Conservation (phyloP, 2,888 invertebrate genomes). For the Aporophyla nigra region DNA sequence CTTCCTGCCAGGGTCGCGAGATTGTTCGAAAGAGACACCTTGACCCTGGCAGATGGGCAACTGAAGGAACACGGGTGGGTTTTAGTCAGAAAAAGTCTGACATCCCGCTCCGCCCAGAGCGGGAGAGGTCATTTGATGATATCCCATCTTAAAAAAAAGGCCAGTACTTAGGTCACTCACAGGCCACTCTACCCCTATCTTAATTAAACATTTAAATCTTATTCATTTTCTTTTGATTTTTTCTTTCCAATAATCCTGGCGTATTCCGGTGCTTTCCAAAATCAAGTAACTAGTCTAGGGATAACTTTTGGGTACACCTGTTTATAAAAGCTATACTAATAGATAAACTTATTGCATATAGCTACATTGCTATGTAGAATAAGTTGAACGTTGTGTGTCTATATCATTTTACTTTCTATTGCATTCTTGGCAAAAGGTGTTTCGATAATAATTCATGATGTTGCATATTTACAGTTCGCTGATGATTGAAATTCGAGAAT, state of each 20-base stretch:
- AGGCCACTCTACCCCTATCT: background rate
- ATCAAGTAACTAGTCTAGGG: background rate
- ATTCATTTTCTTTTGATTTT: background rate
- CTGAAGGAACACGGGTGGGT: no score
- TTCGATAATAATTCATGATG: constrained; percentile 50
- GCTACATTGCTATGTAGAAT: constrained; percentile 5
- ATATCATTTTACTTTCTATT: constrained; percentile 63
- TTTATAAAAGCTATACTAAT: background rate
- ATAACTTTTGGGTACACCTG: background rate
- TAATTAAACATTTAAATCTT: background rate
- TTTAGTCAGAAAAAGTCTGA: no score
- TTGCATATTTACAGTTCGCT: constrained; percentile 48
- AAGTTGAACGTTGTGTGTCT: constrained; percentile 45
- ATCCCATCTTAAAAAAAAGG: no score
- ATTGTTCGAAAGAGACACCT: no score
- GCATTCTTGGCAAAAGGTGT: constrained; percentile 44
- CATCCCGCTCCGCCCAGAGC: no score
- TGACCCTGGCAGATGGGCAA: no score
- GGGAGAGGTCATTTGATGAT: no score
- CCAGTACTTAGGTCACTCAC: no score
- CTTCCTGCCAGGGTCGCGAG: no score
- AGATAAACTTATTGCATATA: background rate
- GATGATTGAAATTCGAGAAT: constrained; percentile 54
- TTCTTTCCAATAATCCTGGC: background rate
- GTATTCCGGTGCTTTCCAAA: background rate